Base-by-base conservation (phyloP, 2,888 invertebrate genomes). In the Epinotia ramella region DNA sequence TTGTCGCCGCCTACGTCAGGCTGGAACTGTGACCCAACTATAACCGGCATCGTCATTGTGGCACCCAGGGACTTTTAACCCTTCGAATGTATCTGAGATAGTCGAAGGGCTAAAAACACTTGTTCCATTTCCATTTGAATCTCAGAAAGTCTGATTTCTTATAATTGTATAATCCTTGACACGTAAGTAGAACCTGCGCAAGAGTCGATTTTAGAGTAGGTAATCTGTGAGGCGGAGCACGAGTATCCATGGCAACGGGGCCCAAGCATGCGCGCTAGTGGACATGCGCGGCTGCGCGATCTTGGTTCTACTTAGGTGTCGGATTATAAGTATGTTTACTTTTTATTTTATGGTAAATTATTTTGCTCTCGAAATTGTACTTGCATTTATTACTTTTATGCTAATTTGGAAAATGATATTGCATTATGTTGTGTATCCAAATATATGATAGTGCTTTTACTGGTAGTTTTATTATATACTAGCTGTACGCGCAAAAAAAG, bases 371-470 rank as follows among this genome's bases (percentile, higher is more conserved):
- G n/a, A 44, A 68, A 68, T 44, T 59, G 57, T 68, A 44, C 68
- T 57, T 40, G 40, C 44, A 57, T 68, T 68, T 57, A 20, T 68
- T 68, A 9, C 13, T 1, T 57, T 33, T n/a, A 1, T 64, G 9
- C 12, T 28, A n/a, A 33, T 46, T 65, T n/a, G 53, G 2, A 24
- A 68, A 20, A 12, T 57, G 11, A 9, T 67, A 57, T 57, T 68
- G 13, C 20, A 56, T 33, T 28, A 6, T 66, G 53, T 67, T 68
- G 40, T 59, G 44, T 59, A 20, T 68, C 5, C 13, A 66, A 56
- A 60, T 56, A 73, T 66, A 59, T 60, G 49, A 56, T 72, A 53
- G 18, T 12, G 49, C 62, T 70, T 62, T 70, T 28, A 70, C 13
- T 33, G n/a, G 60, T 70, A 28, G 60, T 62, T 70, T 70, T 70